Percentiles rank a stretch among this genome's conserved stretches.
Evolutionary conservation across 2,797 vertebrate genomes (phyloP).

Genomic region (Menidia menidia): DNA sequence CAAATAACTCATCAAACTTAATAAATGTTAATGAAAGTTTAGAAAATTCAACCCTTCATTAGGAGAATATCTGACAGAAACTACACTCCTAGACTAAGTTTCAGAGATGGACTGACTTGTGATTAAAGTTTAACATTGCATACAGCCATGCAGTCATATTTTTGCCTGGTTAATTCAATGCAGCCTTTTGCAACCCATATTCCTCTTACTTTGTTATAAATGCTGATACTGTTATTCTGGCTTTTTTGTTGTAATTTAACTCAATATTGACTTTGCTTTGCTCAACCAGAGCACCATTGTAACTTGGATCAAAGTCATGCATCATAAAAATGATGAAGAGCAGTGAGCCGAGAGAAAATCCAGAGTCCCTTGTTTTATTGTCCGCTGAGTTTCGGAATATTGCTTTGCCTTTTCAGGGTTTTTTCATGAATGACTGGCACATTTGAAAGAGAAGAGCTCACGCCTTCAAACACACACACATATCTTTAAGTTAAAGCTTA

Average conservation of each 20-base stretch:
- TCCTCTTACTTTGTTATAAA: slow-evolving; percentile 30
- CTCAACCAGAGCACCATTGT: slow-evolving; percentile 48
- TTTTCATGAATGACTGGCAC: slow-evolving; percentile 7
- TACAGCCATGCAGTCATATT: not conserved
- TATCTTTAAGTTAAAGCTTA: not conserved
- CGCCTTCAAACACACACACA: not conserved
- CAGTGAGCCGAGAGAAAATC: slow-evolving; percentile 33
- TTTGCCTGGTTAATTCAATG: slow-evolving; percentile 1
- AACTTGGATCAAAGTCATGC: slow-evolving; percentile 46
- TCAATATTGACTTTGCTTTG: slow-evolving; percentile 54
- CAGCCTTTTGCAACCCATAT: not conserved
- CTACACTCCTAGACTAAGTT: too few relatives aligned
- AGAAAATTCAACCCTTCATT: too few relatives aligned
- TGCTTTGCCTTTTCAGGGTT: slow-evolving; percentile 15
- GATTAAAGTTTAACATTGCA: not conserved
- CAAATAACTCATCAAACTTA: not conserved
- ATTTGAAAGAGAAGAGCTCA: not conserved
- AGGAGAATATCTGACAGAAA: too few relatives aligned
- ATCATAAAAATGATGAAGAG: slow-evolving; percentile 60
- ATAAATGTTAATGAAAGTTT: too few relatives aligned
- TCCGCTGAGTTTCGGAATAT: slow-evolving; percentile 7
- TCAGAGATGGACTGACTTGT: too few relatives aligned
- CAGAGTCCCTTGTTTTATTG: slow-evolving; percentile 22
- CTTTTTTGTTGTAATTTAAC: slow-evolving; percentile 59
- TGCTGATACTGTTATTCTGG: slow-evolving; percentile 30